These are phyloP conservation scores for Enteromius viviparus DNA, from an alignment of 2,797 vertebrate species.

Conservation along the genomic window DNA sequence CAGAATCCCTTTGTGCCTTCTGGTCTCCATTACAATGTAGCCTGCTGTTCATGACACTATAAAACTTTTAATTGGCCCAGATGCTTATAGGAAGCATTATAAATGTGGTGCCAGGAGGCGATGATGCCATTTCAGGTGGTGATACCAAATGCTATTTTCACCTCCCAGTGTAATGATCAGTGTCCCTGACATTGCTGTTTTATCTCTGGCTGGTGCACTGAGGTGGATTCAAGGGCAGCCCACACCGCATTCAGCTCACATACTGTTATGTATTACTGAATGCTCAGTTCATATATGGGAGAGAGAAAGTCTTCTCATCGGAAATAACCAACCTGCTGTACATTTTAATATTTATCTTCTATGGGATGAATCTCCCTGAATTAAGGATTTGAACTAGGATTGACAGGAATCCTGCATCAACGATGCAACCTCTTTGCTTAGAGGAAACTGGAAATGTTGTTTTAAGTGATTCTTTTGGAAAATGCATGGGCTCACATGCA, in stretches of 20 bases:
- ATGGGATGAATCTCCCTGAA: constrained; percentile 19
- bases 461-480: background rate
- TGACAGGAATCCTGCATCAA: constrained; percentile 2
- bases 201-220: constrained; percentile 57
- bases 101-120: constrained; percentile 66
- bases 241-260: constrained; percentile 60
- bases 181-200: constrained; percentile 71
- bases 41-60: constrained; percentile 75
- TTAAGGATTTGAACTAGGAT: constrained; percentile 16
- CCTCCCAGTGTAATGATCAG: constrained; percentile 75
- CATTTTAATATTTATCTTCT: constrained; percentile 44
- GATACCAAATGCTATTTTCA: constrained; percentile 75
- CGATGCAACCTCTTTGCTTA: constrained; percentile 3
- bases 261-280: too few relatives aligned
- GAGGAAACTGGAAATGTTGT: constrained; percentile 12
- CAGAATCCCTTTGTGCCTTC: constrained; percentile 84
- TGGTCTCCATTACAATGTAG: constrained; percentile 81
- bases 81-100: constrained; percentile 68
- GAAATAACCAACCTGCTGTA: constrained; percentile 30
- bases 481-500: constrained; percentile 1
- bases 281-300: constrained; percentile 35
- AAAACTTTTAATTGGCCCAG: constrained; percentile 72
- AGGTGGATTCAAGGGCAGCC: constrained; percentile 71
- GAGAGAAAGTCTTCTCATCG: constrained; percentile 31
- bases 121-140: constrained; percentile 71